A percentile compares a stretch with the other conserved stretches of the same genome.
Conservation (phyloP, 1,140 invertebrate species). For the Amyelois transitella region DNA sequence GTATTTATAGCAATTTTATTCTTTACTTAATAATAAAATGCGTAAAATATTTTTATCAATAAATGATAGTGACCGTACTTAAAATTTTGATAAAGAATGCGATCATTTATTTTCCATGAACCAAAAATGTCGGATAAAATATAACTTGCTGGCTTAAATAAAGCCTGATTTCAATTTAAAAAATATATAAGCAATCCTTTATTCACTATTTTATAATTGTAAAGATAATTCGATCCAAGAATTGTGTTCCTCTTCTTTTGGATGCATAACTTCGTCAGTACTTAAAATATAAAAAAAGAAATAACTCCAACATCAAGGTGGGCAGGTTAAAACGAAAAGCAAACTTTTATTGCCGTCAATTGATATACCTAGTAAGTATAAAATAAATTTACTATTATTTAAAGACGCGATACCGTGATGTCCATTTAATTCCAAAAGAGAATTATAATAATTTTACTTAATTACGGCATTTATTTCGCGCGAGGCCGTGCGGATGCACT, state of each 20-base stretch:
- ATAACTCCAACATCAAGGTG: too few relatives aligned
- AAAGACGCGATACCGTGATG: constrained; percentile 56
- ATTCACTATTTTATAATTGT: too few relatives aligned
- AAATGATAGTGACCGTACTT: too few relatives aligned
- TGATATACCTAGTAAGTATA: constrained; percentile 29
- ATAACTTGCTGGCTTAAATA: not conserved
- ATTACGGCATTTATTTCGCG: constrained; percentile 65
- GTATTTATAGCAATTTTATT: too few relatives aligned
- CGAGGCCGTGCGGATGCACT: constrained; percentile 44
- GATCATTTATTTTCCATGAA: not conserved
- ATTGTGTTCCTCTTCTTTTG: too few relatives aligned
- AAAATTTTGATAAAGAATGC: not conserved
- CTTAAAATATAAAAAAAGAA: too few relatives aligned
- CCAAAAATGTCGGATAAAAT: not conserved
- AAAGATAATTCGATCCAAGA: too few relatives aligned
- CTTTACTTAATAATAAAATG: too few relatives aligned
- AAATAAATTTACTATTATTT: constrained; percentile 34
- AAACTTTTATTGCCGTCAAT: too few relatives aligned
- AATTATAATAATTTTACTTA: constrained; percentile 73
- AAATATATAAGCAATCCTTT: not conserved
- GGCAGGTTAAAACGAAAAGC: too few relatives aligned
- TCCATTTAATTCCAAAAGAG: constrained; percentile 62
- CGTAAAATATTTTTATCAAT: too few relatives aligned
- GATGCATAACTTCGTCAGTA: too few relatives aligned
- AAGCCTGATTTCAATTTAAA: not conserved